Base-by-base conservation (phyloP, 1,140 invertebrate genomes). In the Zophobas atratus region DNA sequence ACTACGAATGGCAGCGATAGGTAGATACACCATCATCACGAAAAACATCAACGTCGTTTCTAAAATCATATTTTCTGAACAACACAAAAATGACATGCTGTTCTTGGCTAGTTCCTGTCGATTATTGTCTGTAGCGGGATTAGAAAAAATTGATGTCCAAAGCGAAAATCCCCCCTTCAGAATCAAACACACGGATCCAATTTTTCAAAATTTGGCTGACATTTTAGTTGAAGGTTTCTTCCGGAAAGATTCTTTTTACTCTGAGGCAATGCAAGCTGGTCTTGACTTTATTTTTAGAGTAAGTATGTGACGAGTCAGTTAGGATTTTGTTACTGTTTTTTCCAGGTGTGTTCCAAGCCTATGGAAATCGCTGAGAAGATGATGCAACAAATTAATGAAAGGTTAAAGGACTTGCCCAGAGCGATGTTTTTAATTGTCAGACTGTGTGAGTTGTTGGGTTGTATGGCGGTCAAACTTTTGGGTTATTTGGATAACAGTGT, bases 21-120 rank as follows among this genome's bases (percentile, higher is more conserved):
- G 83, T 32, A 74, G 84, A 32, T 76, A 77, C 39, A 80, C 84
- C 2, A 84, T 86, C 34, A 80, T 84, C 33, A 77, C 75, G 5
- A 80, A 80, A 48, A 86, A 86, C 71, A 78, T 85, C 20, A 81
- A 81, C 41, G n/a, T 86, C 41, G 81, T 86, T 1, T 41, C 80
- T 1, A 77, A 67, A 1, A 76, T 85, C 2, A 82, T 76, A 1
- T 81, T 84, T 56, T 73, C 70, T 2, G 75, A 83, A 6, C 72
- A 79, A 36, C 81, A 79, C 35, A 49, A 55, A 33, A 79, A 80
- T 5, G 77, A 83, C 73, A 72, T 84, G 70, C 38, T 78, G 34
- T 78, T 85, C 49, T 56, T 84, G 0, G 79, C 80, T 1, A 77
- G 53, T n/a, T 79, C 77, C 8, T 85, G 83, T 76, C 49, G 80